These are phyloP conservation scores for Cremastinae sp. DNA, from an alignment of 2,888 invertebrate genomes.

Conservation along the genomic window DNA sequence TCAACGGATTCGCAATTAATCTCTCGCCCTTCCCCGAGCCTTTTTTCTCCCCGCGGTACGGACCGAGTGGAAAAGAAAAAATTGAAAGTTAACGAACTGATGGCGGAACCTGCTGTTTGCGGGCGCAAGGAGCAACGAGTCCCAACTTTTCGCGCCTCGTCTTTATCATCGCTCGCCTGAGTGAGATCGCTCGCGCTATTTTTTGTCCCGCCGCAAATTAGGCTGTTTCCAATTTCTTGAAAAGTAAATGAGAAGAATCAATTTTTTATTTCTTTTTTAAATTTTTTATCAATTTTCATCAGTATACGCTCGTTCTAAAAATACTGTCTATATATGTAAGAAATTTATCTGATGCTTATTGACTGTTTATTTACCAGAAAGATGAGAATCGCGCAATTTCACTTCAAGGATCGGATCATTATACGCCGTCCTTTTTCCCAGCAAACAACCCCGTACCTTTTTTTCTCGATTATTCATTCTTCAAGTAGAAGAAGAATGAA, in stretches of 20 bases:
- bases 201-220: constrained; percentile 1
- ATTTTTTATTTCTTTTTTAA: no score
- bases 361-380: no score
- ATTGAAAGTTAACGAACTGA: constrained; percentile 49
- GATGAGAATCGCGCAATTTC: no score
- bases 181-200: constrained; percentile 6
- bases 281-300: no score
- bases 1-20: constrained; percentile 59
- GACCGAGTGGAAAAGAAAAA: constrained; percentile 15
- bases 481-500: no score
- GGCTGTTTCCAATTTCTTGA: neutral
- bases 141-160: constrained; percentile 22
- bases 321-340: no score
- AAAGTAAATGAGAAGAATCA: no score
- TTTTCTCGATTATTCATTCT: constrained; percentile 42
- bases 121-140: constrained; percentile 15
- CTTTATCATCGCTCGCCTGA: constrained; percentile 26
- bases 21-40: constrained; percentile 47
- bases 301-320: no score
- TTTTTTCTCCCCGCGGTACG: constrained; percentile 49
- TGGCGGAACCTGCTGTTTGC: constrained; percentile 18
- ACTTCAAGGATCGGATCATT: no score
- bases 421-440: no score
- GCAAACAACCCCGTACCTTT: no score
- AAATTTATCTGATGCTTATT: no score